Base-by-base conservation (phyloP, 2,797 vertebrate genomes). In the Centropyge bicolor region DNA sequence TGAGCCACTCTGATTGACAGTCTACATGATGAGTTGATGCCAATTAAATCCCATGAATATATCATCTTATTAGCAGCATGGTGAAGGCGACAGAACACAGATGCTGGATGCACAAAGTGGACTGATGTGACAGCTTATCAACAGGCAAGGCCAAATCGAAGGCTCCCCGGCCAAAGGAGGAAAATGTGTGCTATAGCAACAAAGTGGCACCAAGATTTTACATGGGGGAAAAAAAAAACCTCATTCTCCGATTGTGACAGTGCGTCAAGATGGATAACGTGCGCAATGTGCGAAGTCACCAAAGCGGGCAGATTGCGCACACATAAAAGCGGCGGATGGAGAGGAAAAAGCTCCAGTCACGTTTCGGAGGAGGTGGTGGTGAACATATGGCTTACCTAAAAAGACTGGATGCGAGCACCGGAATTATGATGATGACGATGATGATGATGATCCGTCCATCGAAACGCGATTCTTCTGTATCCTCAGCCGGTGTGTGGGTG, bases 231-330 rank as follows among this genome's bases (percentile, higher is more conserved):
- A 31, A n/a, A 31, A 31, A 31, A 86, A 71, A 82, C 80, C 84
- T 80, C 89, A 70, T 86, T 38, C 64, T 72, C 73, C 65, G 83
- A 86, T 84, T 83, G 86, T 94, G 93, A 93, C 93, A 89, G 92
- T 94, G 93, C 93, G 93, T 92, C 91, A 91, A 92, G 87, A 91
- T 83, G 89, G 81, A 89, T 67, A 89, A 88, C 87, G 86, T 89
- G 92, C 87, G 94, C 92, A 93, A 92, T 91, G 82, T 90, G 91
- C 91, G 65, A 88, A 91, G 86, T 91, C 92, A 90, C 91, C 91
- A 92, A 91, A 84, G 82, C 84, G 57, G n/a, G 78, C 82, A 66
- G 82, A 91, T 88, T 89, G 92, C 92, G 85, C 90, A 91, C 90
- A 91, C 87, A 86, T 71, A 74, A 85, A 86, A 85, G 82, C 63